Percentiles rank a stretch among this genome's conserved stretches.
Evolutionary conservation across 1,140 invertebrate species (phyloP).

Genomic region (Pseudomyrmex pallidus): DNA sequence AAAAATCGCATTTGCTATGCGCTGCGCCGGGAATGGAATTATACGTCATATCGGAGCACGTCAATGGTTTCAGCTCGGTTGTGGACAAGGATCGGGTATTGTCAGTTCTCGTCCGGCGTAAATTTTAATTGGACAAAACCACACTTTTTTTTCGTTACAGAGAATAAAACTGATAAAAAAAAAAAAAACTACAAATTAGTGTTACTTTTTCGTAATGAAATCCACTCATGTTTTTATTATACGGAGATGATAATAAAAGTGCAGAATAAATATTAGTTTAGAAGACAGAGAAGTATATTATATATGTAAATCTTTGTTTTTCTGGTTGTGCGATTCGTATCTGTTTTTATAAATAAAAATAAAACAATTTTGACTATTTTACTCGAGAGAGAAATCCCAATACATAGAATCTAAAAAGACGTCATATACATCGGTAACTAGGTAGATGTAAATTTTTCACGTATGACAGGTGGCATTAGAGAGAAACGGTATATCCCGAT

Average conservation of each 20-base stretch:
- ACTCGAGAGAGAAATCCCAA: background rate
- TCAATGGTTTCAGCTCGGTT: conserved; percentile 19
- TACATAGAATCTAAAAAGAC: background rate
- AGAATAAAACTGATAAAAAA: background rate
- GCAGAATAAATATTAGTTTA: background rate
- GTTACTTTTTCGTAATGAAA: background rate
- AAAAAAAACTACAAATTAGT: conserved; percentile 17
- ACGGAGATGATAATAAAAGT: background rate
- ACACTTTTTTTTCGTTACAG: background rate
- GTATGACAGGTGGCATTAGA: background rate
- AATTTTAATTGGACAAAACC: conserved; percentile 3
- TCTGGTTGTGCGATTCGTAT: background rate
- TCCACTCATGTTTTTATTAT: background rate
- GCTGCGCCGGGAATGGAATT: conserved; percentile 27
- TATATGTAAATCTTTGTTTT: too few relatives aligned
- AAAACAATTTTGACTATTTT: background rate
- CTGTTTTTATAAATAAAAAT: background rate
- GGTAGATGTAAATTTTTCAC: conserved; percentile 6
- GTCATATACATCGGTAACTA: background rate
- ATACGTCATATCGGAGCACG: conserved; percentile 19
- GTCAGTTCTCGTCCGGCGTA: conserved; percentile 20
- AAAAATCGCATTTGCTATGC: conserved; percentile 39
- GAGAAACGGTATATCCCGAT: background rate
- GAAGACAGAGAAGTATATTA: too few relatives aligned
- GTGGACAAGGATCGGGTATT: conserved; percentile 19